A percentile compares a stretch with the other conserved stretches of the same genome.
Evolutionary conservation across 2,113 vertebrate genomes (phyloP).

Genomic region (Dolichallabes microphthalmus): DNA sequence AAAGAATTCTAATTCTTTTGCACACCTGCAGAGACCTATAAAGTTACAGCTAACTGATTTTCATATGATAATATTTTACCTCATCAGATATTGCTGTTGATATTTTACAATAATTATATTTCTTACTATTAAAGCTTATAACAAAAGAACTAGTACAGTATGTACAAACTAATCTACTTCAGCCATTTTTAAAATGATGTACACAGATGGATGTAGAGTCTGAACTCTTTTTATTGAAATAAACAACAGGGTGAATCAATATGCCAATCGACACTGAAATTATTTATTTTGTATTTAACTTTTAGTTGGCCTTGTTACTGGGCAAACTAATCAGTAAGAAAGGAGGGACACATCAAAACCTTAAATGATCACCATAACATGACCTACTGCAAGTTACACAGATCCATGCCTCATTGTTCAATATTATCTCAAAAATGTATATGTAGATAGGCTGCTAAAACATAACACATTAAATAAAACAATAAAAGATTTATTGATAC

Average conservation of each 20-base stretch:
- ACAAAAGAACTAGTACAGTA: background rate
- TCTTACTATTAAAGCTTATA: background rate
- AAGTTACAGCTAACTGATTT: background rate
- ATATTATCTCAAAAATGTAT: conserved; percentile 37
- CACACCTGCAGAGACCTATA: background rate
- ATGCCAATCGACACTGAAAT: background rate
- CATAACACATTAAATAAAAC: conserved; percentile 31
- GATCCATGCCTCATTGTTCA: background rate
- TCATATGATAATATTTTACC: background rate
- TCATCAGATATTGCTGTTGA: conserved; percentile 62
- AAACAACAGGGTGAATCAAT: background rate
- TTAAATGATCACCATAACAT: background rate
- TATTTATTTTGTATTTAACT: background rate
- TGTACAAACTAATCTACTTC: background rate
- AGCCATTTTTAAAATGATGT: background rate
- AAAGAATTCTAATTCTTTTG: background rate
- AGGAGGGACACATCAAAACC: conserved; percentile 67
- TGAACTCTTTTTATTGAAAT: background rate
- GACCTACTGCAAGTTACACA: background rate
- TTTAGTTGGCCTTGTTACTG: background rate
- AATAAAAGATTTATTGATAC: conserved; percentile 68
- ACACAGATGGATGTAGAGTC: background rate
- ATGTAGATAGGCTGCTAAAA: conserved; percentile 52
- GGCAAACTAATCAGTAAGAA: conserved; percentile 45
- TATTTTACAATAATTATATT: conserved; percentile 3